Percentiles rank a stretch among this genome's conserved stretches.
Evolutionary conservation across 2,797 vertebrate species (phyloP).

Genomic region (Pitangus sulphuratus): DNA sequence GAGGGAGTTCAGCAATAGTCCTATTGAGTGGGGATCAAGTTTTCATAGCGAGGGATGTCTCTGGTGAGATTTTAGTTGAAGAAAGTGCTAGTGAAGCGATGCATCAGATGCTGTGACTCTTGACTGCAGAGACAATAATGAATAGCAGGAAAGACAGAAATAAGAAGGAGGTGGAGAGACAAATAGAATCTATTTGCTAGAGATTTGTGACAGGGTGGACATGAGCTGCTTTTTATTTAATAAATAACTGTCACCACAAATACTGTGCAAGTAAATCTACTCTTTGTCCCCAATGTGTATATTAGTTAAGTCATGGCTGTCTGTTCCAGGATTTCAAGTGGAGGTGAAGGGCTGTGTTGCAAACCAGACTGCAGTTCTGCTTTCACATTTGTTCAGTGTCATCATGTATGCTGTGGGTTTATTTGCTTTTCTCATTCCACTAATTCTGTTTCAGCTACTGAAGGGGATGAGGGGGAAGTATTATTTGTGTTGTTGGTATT

Average conservation of each 20-base stretch:
- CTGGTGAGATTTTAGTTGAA: background rate
- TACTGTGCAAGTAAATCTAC: background rate
- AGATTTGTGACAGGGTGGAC: background rate
- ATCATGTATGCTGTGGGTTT: background rate
- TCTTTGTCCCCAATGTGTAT: background rate
- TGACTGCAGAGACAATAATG: background rate
- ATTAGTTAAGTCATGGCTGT: background rate
- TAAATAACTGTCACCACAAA: slow-evolving; percentile 1
- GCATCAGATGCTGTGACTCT: background rate
- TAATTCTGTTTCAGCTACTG: background rate
- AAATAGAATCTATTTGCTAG: slow-evolving; percentile 6
- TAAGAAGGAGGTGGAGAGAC: background rate
- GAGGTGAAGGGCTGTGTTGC: background rate
- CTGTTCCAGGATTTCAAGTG: background rate
- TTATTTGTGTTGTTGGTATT: background rate
- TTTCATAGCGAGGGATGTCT: background rate
- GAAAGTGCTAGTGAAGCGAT: background rate
- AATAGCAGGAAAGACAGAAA: background rate
- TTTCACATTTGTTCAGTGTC: background rate
- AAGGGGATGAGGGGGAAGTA: background rate
- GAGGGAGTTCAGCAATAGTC: background rate
- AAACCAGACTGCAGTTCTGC: background rate
- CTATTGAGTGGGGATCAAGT: background rate
- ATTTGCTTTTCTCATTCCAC: background rate
- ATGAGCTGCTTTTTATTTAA: slow-evolving; percentile 4